These are phyloP conservation scores for Machimus atricapillus DNA, from an alignment of 2,888 invertebrate species.

Conservation along the genomic window DNA sequence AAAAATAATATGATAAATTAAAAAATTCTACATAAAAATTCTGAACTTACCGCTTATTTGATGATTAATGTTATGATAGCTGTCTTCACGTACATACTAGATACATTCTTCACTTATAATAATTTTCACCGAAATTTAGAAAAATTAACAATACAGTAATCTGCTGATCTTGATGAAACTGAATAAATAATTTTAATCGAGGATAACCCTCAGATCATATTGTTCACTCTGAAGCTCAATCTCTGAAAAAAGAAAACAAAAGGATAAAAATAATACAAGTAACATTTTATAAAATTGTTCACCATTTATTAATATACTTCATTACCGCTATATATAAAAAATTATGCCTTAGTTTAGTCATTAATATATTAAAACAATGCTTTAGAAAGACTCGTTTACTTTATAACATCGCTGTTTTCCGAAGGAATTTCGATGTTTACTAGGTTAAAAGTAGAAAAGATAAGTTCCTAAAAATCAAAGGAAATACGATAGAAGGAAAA, in stretches of 20 bases:
- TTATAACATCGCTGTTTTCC: constrained; percentile 8
- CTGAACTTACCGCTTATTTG: not conserved
- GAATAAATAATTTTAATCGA: not conserved
- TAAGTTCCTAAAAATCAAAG: not conserved
- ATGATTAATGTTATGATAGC: not conserved
- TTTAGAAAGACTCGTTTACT: constrained; percentile 22
- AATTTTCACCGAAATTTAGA: not conserved
- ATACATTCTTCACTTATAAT: not conserved
- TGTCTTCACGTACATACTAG: too few species aligned
- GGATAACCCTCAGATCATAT: too few species aligned
- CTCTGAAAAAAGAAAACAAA: not conserved
- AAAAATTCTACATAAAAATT: too few species aligned
- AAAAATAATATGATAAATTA: too few species aligned
- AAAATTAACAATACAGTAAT: not conserved
- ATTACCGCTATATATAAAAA: constrained; percentile 27
- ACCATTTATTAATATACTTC: constrained; percentile 22
- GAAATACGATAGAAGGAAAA: not conserved
- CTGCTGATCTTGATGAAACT: not conserved
- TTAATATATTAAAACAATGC: constrained; percentile 15
- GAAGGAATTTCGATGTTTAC: constrained; percentile 9
- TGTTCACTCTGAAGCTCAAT: not conserved
- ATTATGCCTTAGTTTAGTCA: constrained; percentile 22
- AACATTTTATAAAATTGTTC: not conserved
- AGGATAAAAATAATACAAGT: not conserved
- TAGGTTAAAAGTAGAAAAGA: not conserved